Base-by-base conservation (phyloP, 2,797 vertebrate species). In the Myioborus melanocephalus region DNA sequence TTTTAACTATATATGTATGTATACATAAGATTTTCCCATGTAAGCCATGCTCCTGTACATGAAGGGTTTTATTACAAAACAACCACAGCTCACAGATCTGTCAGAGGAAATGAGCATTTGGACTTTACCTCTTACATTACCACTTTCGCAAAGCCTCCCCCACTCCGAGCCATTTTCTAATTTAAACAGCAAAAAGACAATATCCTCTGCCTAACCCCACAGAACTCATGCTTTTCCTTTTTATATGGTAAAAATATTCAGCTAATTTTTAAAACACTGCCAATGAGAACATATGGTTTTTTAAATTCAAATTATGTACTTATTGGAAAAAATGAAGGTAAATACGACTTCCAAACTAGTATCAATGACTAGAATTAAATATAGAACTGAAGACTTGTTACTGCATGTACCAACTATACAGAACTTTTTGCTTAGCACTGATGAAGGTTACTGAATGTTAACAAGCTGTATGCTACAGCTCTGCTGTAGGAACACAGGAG, bases 1-100 rank as follows among this genome's bases (percentile, higher is more conserved):
- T 63, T 86, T 73, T 4, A 69, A 65, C 71, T 21, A 63, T 15
- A n/a, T 30, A 32, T 65, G 27, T 34, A 27, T 34, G 24, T 27
- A 35, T 37, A 55, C 20, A 17, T 59, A 87, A 89, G 46, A 50
- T 85, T 85, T 93, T 86, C 72, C 66, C 57, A 79, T 77, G 68
- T 55, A 77, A 89, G 61, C 46, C 35, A 28, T 68, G 78, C 43
- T 91, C 65, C 65, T 66, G 46, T 63, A 57, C 53, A 76, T 0
- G 8, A 92, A 94, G 32, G n/a, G 32, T 44, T 92, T 83, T 83
- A 81, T 76, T 81, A 93, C 82, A 88, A 84, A 95, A 93, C 72
- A 57, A 84, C 59, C 91, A 84, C 64, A 89, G 73, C 63, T 72
- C 83, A 72, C 70, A 90, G 68, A 83, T 94, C 92, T 81, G 80